These are phyloP conservation scores for Apamea sordens DNA, from an alignment of 2,888 invertebrate genomes.

Conservation along the genomic window DNA sequence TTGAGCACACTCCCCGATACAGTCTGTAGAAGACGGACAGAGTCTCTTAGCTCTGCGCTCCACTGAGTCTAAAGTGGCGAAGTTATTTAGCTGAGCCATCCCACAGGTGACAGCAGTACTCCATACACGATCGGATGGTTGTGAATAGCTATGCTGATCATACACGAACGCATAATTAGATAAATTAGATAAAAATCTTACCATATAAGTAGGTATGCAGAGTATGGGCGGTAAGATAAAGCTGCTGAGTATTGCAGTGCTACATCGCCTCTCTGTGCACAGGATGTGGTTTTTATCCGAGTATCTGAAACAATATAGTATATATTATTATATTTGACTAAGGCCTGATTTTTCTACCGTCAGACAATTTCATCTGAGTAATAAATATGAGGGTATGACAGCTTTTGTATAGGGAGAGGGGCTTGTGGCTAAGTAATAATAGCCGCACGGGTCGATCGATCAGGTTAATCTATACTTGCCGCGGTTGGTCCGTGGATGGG, in stretches of 20 bases:
- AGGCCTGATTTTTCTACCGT: background rate
- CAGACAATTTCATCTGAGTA: background rate
- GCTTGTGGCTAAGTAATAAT: too few species aligned
- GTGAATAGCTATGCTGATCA: background rate
- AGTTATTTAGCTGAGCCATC: too few species aligned
- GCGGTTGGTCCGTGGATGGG: too few species aligned
- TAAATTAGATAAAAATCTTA: conserved; percentile 67
- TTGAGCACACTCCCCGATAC: too few species aligned
- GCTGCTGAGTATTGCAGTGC: conserved; percentile 93
- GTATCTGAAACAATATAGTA: conserved; percentile 90
- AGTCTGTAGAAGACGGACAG: too few species aligned
- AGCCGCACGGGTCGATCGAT: too few species aligned
- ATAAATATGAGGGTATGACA: background rate
- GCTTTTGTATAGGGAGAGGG: too few species aligned
- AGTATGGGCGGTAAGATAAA: conserved; percentile 94
- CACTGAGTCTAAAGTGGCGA: too few species aligned
- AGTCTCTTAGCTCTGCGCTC: too few species aligned
- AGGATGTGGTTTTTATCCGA: conserved; percentile 94
- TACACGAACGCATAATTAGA: background rate
- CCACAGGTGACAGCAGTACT: too few species aligned
- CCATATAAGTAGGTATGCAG: conserved; percentile 95
- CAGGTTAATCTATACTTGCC: too few species aligned
- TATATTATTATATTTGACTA: background rate
- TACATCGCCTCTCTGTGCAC: conserved; percentile 94
- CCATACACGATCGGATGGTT: too few species aligned